Base-by-base conservation (phyloP, 2,888 invertebrate species). In the Xestobium rufovillosum region DNA sequence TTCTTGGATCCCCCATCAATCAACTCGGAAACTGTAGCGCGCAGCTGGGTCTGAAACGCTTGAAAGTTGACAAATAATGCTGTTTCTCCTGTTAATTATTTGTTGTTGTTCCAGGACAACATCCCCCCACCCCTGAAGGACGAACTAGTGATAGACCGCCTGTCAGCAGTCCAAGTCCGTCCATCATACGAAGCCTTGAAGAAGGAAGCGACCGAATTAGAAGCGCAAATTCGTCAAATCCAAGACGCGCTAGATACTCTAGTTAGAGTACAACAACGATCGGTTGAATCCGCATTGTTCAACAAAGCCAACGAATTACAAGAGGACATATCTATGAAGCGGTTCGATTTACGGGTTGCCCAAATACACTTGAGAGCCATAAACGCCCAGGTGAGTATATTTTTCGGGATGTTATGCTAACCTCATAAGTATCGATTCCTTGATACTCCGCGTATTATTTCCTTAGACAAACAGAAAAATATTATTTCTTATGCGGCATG, bases 271-370 rank as follows among this genome's bases (percentile, higher is more conserved):
- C 94, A 95, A 59, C 70, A 70, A 48, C 70, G 81, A 36, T 78
- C 78, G 43, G 70, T 86, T 47, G 91, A 92, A 63, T 82, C 81
- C 46, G 82, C 82, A 57, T 72, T 90, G 41, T 90, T 81, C 69
- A 90, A 85, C 65, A 95, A 95, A 73, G 91, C 88, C 52, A 92
- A 92, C 65, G 94, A 95, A 68, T 75, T 94, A 39, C 87, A 95
- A 70, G 94, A 95, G 66, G 94, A 95, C 57, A 85, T 95, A 61
- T 90, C 92, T 47, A 74, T 88, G 71, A 94, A 94, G 69, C 80
- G 87, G 59, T 94, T 92, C 67, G 94, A 95, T 71, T 78, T 92
- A 51, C 78, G 89, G 49, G 85, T 91, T 34, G 88, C 91, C 30
- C 89, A 90, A 63, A 75, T 95, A 45, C 92, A 92, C 66, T 73